Evolutionary conservation across 2,888 invertebrate species (phyloP), one percentile per base, ranked within the genome.

Genomic region (Gnatocerus cornutus): DNA sequence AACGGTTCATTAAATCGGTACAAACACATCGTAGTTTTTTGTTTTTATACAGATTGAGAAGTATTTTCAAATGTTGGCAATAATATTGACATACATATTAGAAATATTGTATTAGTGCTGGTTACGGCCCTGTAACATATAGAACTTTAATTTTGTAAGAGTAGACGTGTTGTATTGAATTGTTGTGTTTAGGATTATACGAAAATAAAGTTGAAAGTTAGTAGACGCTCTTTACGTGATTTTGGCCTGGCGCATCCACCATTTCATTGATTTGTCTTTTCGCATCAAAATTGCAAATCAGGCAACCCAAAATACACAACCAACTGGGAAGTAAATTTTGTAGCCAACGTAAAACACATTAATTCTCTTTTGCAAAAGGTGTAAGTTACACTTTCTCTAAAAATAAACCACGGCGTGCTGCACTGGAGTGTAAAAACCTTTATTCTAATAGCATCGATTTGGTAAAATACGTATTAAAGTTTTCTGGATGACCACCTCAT

Each of bases 141-240:
- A 78, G 78, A 76, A 77, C 71, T 78, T 79, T 79, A 79, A 76
- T 79, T 80, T 80, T 80, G 55, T 79, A 79, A 78, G 72, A 74
- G 73, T 78, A 76, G 72, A 29, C 29, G 68, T 71, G 73, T 71
- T 70, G 68, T 72, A 70, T 68, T 29, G 29, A 58, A 71, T 56
- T 68, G 69, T 72, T 71, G 72, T 71, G 67, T 71, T 55, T 64
- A 64, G 53, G 53, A 43, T 55, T 58, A 53, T 41, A 63, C 52
- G 16, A 30, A 30, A 63, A 63, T 61, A 63, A 63, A 63, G 63
- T 53, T 63, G 63, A 50, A 63, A 63, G 48, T 61, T 61, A 61
- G 30, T 45, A 30, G 9, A 41, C 12, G n/a, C 9, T 33, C 2
- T 33, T 7, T 33, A n/a, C 3, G 1, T 33, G 33, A 33, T 33